phyloP scores from a whole-genome alignment of 2,888 invertebrate genomes.

The Drosophila paranaensis region DNA sequence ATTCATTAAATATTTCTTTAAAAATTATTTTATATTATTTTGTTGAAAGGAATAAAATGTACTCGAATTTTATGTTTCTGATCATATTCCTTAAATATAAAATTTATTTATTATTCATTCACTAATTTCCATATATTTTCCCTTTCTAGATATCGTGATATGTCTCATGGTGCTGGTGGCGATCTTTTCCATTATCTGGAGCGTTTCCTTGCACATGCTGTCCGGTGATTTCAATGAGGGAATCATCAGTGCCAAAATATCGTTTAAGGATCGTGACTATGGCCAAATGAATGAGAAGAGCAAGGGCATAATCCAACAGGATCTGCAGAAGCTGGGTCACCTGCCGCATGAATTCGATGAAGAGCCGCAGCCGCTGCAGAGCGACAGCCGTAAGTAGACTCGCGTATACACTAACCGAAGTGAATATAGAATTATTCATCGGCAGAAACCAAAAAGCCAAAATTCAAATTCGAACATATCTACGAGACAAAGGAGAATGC shows the following conservation, averaged over 20 bases:
- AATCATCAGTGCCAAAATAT: conserved; percentile 80
- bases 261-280: conserved; percentile 72
- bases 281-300: conserved; percentile 67
- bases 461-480: conserved; percentile 73
- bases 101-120: neutral
- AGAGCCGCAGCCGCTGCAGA: conserved; percentile 37
- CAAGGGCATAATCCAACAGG: conserved; percentile 64
- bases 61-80: no score
- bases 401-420: accelerated
- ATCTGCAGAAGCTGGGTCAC: conserved; percentile 60
- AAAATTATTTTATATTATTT: no score
- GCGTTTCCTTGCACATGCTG: conserved; percentile 74
- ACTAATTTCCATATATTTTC: neutral
- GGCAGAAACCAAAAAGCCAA: conserved; percentile 64
- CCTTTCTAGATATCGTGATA: conserved; percentile 72
- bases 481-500: conserved; percentile 60
- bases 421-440: neutral
- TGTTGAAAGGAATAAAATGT: no score
- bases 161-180: conserved; percentile 81
- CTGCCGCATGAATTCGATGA: conserved; percentile 26
- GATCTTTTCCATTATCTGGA: conserved; percentile 80
- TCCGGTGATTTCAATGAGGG: conserved; percentile 79
- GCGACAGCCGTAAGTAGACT: conserved; percentile 61
- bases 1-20: no score
- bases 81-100: neutral